Evolutionary conservation across 2,113 vertebrate genomes (phyloP).

Genomic region (Sus scrofa): T2T-Sscrofa CM000814.6:127553001-127553500

Average conservation of each 20-base stretch:
- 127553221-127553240: background rate
- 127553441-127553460: background rate
- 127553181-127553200: slow-evolving; percentile 81
- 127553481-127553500: background rate
- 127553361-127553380: background rate
- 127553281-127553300: background rate
- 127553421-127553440: background rate
- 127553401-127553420: background rate
- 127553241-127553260: background rate
- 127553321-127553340: slow-evolving; percentile 83
- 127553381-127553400: background rate
- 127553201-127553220: slow-evolving; percentile 73
- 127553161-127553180: slow-evolving; percentile 89
- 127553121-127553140: background rate
- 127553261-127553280: accelerated
- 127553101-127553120: background rate
- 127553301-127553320: background rate
- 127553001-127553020: background rate
- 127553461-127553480: background rate
- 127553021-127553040: background rate
- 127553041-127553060: background rate
- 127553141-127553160: slow-evolving; percentile 37
- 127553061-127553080: background rate
- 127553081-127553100: accelerated
- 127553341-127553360: slow-evolving; percentile 53